A percentile compares a stretch with the other conserved stretches of the same genome.
phyloP scores from a whole-genome alignment of 1,140 invertebrate genomes.

The Leucophenga varia region DNA sequence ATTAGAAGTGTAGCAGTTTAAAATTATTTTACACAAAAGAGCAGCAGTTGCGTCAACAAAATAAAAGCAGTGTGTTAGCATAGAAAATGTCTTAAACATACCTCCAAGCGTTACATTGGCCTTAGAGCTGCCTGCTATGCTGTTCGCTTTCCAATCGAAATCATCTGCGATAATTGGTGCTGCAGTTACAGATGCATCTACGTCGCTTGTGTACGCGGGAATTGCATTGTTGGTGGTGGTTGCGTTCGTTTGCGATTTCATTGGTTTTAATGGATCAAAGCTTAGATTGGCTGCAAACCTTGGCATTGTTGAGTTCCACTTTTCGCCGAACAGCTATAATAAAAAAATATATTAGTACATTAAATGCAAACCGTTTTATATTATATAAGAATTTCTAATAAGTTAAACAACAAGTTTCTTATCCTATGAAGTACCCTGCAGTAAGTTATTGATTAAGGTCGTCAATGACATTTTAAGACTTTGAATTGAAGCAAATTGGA shows the following conservation, averaged over 20 bases:
- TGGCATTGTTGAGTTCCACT: constrained; percentile 75
- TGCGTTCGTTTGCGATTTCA: constrained; percentile 59
- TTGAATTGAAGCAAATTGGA: too few relatives aligned
- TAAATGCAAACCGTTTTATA: not conserved
- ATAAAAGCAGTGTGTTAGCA: constrained; percentile 6
- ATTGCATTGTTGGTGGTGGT: not conserved
- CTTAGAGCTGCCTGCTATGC: not conserved
- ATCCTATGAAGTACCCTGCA: too few relatives aligned
- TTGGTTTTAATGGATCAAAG: constrained; percentile 72
- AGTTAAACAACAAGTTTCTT: too few relatives aligned
- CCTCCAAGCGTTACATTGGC: constrained; percentile 14
- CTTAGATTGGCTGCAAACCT: constrained; percentile 77
- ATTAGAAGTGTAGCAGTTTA: constrained; percentile 45
- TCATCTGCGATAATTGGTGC: constrained; percentile 3
- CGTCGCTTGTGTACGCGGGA: too few relatives aligned
- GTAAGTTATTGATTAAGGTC: too few relatives aligned
- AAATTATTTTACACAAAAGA: too few relatives aligned
- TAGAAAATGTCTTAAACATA: constrained; percentile 21
- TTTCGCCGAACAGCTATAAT: constrained; percentile 73
- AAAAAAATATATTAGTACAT: not conserved
- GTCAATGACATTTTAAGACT: too few relatives aligned
- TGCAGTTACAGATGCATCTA: constrained; percentile 9
- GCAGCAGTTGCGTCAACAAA: constrained; percentile 43
- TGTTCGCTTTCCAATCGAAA: constrained; percentile 58
- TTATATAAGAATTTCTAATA: too few relatives aligned